Percentiles rank a stretch among this genome's conserved stretches.
Conservation (phyloP, 1,140 invertebrate species). For the Proctacanthus coquilletti region DNA sequence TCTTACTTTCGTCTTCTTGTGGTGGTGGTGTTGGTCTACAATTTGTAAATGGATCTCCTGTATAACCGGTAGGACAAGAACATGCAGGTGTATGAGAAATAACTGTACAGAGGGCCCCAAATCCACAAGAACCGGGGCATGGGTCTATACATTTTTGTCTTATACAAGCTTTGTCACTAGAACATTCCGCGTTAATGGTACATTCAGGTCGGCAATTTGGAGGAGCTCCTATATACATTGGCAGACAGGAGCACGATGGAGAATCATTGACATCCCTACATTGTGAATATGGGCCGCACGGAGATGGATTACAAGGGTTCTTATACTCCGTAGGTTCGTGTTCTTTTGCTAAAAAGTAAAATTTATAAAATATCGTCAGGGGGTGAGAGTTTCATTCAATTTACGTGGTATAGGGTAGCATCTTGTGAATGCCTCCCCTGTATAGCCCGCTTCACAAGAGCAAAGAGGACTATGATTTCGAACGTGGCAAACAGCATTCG, state of each 20-base stretch:
- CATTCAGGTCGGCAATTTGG: conserved; percentile 60
- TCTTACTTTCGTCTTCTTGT: neutral
- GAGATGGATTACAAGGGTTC: conserved; percentile 55
- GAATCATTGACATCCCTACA: conserved; percentile 46
- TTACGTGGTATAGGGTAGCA: conserved; percentile 44
- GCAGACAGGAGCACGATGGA: conserved; percentile 50
- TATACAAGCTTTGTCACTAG: conserved; percentile 47
- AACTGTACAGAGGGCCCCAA: conserved; percentile 45
- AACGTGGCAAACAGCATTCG: conserved; percentile 65
- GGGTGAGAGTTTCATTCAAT: conserved; percentile 2
- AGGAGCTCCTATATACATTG: conserved; percentile 48
- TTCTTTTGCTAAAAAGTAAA: conserved; percentile 2
- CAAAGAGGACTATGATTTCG: conserved; percentile 73
- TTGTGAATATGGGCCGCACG: conserved; percentile 54
- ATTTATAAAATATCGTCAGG: conserved; percentile 8
- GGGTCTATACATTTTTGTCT: conserved; percentile 54
- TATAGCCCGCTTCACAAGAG: conserved; percentile 56
- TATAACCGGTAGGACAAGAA: conserved; percentile 46
- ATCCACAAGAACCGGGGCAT: conserved; percentile 51
- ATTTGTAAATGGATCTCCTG: conserved; percentile 51
- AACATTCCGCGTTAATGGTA: conserved; percentile 53
- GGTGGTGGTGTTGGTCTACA: conserved; percentile 34
- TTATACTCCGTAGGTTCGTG: conserved; percentile 33
- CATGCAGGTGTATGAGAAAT: conserved; percentile 53
- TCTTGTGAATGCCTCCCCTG: conserved; percentile 66